Base-by-base conservation (phyloP, 2,888 invertebrate species). In the Pandemis cinnamomeana region DNA sequence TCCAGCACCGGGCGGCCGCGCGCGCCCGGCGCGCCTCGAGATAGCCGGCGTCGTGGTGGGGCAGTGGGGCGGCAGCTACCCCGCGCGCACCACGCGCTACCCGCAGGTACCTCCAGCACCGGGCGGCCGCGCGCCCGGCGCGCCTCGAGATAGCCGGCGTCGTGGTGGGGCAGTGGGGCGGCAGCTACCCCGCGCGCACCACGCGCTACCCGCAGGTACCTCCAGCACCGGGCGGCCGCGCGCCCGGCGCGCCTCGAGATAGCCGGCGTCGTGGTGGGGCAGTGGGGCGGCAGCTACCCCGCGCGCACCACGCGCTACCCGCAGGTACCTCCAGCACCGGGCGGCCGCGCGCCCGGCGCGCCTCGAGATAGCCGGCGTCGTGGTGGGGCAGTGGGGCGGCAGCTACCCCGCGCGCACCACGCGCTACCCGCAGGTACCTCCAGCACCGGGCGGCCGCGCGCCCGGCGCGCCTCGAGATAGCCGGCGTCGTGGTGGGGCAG, bases 41-140 rank as follows among this genome's bases (percentile, higher is more conserved):
- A 96, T 98, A 53, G 98, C 97, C 5, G 98, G 98, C 71, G 97
- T 98, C 48, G 98, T 98, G 6, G 98, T 98, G 2, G 98, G 98
- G 13, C 97, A 97, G 84, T 98, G 98, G 98, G 98, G 98, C 69
- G 96, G 97, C 68, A 97, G 97, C 89, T 97, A 97, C 83, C 91
- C 90, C 11, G 55, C 90, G 76, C 82, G 88, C 78, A 58, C 78
- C 74, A 3, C 66, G 2, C 67, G 70, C 36, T 68, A 68, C 71
- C 64, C 84, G 13, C 75, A 75, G 75, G 75, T 67, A 41, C 36
- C 7, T 7, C 0, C 7, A 20, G 0, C 20, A 20, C 42, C 2
- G 7, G 42, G 84, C 88, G 96, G 86, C 89, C 96, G 95, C 95
- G 80, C 95, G 90, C 86, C 89, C 90, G 70, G 97, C 97, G 5